Conservation (phyloP, 2,113 vertebrate genomes). For the Nibea coibor region DNA sequence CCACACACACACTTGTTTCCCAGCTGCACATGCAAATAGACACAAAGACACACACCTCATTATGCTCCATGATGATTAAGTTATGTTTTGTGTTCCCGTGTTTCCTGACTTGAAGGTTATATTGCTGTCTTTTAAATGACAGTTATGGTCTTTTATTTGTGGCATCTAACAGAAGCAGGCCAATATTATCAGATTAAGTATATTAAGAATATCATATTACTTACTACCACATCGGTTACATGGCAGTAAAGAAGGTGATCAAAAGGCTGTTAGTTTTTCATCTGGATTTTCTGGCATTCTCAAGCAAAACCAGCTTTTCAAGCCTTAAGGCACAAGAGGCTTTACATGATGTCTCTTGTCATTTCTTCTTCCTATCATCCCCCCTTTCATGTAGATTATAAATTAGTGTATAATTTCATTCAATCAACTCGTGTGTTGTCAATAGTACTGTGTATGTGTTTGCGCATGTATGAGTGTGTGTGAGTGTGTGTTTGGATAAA, state of each 20-base stretch:
- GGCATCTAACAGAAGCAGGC: neutral
- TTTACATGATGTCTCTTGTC: neutral
- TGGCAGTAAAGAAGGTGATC: neutral
- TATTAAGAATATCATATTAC: constrained; percentile 10
- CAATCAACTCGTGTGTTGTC: constrained; percentile 12
- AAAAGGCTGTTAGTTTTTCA: constrained; percentile 1
- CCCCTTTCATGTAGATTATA: constrained; percentile 9
- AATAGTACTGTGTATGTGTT: neutral
- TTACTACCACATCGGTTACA: neutral
- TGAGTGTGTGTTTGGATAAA: neutral
- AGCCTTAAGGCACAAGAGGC: neutral
- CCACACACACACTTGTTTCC: neutral
- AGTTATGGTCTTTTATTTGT: constrained; percentile 1
- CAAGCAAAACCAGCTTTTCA: neutral
- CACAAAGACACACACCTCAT: neutral
- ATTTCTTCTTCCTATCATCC: neutral
- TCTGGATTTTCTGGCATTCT: neutral
- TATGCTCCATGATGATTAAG: constrained; percentile 7
- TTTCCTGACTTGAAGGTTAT: neutral
- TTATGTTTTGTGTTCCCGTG: constrained; percentile 6
- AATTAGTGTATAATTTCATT: constrained; percentile 4
- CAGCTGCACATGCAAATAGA: neutral
- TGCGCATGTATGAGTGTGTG: neutral
- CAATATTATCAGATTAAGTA: constrained; percentile 12
- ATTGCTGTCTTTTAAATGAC: neutral